Percentiles rank a stretch among this genome's conserved stretches.
Evolutionary conservation across 1,140 invertebrate genomes (phyloP).

Genomic region (Philotrypesis tridentata): DNA sequence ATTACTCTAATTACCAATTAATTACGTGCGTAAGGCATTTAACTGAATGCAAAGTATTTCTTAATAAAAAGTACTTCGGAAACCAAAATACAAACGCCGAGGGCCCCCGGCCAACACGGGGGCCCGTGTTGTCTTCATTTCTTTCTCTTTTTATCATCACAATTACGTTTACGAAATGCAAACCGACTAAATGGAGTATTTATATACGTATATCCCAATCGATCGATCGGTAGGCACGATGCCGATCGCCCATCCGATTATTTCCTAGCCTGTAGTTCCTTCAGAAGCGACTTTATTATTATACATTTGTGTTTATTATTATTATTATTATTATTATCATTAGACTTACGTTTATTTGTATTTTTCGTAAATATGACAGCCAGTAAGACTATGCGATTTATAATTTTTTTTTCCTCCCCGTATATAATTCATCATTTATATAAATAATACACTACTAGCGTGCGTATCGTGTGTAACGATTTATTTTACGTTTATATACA

Average conservation of each 20-base stretch:
- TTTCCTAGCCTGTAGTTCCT: slow-evolving; percentile 47
- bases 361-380: slow-evolving; percentile 21
- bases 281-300: slow-evolving; percentile 43
- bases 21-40: slow-evolving; percentile 74
- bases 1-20: slow-evolving; percentile 72
- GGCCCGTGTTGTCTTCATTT: slow-evolving; percentile 41
- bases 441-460: no score
- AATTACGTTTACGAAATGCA: no score
- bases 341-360: slow-evolving; percentile 33
- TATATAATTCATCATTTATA: slow-evolving; percentile 12
- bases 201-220: no score
- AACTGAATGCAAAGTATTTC: slow-evolving; percentile 75
- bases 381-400: slow-evolving; percentile 20
- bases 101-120: not conserved
- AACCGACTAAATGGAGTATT: no score
- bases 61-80: slow-evolving; percentile 74
- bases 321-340: slow-evolving; percentile 36
- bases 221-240: not conserved
- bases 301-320: not conserved
- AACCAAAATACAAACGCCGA: slow-evolving; percentile 53
- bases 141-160: not conserved
- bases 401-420: not conserved
- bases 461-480: slow-evolving; percentile 33
- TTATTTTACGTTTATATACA: slow-evolving; percentile 43
- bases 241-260: slow-evolving; percentile 20